Conservation (phyloP, 2,113 vertebrate species). For the Tamias sibiricus region DNA sequence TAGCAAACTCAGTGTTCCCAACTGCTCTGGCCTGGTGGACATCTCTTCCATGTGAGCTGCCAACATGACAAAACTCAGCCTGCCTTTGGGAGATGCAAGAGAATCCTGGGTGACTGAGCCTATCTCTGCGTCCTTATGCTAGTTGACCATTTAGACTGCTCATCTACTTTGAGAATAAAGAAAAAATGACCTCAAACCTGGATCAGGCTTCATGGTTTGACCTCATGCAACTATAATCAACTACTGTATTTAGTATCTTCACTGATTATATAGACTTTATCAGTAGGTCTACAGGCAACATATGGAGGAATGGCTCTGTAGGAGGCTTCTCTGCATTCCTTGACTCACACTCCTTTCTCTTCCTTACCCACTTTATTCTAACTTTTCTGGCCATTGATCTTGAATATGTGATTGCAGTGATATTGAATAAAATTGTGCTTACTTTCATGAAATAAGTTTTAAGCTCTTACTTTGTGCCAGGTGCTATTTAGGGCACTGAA, state of each 20-base stretch:
- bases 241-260: neutral
- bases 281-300: neutral
- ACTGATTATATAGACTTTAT: neutral
- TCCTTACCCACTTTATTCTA: neutral
- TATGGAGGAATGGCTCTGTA: neutral
- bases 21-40: neutral
- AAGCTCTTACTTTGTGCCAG: neutral
- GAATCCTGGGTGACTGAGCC: neutral
- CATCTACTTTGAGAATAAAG: slow-evolving; percentile 9
- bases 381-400: neutral
- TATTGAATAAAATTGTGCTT: slow-evolving; percentile 27
- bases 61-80: neutral
- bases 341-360: neutral
- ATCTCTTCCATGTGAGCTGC: neutral
- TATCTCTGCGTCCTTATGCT: neutral
- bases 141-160: neutral
- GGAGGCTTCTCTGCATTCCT: neutral
- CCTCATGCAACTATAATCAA: neutral
- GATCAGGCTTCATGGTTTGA: neutral
- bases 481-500: neutral
- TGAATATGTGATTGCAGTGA: neutral
- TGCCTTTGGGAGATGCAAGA: neutral
- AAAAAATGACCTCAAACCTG: neutral
- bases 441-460: slow-evolving; percentile 22
- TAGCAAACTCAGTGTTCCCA: neutral